phyloP scores from a whole-genome alignment of 2,113 vertebrate species.

The Spilogale gracilis region DNA sequence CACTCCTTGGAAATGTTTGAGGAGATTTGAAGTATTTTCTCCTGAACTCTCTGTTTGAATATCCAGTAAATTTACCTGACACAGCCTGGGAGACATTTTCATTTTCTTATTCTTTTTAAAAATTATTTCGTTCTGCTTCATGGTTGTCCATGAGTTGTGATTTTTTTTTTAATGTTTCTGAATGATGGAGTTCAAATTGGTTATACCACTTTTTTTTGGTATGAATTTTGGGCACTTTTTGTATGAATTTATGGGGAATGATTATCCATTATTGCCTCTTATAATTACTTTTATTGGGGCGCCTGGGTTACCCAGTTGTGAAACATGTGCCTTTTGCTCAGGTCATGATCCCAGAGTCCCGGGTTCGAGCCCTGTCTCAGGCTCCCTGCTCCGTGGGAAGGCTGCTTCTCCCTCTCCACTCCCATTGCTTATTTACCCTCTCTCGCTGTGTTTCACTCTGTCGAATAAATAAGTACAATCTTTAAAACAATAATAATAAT shows the following conservation, averaged over 20 bases:
- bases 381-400: too few species aligned
- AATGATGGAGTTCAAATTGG: neutral
- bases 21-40: neutral
- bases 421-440: too few species aligned
- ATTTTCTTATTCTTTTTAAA: neutral
- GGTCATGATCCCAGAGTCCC: too few species aligned
- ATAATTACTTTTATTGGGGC: neutral
- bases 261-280: neutral
- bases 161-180: neutral
- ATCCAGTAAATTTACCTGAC: neutral
- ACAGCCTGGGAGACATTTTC: neutral
- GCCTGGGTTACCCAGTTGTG: too few species aligned
- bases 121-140: neutral
- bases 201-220: neutral
- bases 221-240: neutral
- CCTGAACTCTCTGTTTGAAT: neutral
- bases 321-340: too few species aligned
- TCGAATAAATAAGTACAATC: too few species aligned
- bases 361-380: too few species aligned
- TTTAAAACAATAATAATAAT: neutral
- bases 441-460: too few species aligned
- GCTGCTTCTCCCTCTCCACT: too few species aligned
- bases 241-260: neutral
- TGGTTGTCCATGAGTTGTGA: neutral
- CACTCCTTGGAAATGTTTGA: neutral